Base-by-base conservation (phyloP, 1,140 invertebrate genomes). In the Bombus superbus region DNA sequence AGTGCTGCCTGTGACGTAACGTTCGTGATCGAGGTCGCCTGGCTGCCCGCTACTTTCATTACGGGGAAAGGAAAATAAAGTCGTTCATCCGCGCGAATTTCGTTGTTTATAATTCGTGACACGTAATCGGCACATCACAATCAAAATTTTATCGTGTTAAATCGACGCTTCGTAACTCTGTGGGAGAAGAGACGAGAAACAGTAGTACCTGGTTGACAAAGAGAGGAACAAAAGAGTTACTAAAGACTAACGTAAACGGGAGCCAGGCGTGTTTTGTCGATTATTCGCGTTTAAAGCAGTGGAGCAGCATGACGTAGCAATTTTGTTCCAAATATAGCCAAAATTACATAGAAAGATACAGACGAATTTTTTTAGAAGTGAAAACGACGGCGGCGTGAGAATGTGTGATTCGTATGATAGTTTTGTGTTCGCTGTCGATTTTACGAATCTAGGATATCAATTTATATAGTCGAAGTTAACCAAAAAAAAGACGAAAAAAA, bases 391-490 rank as follows among this genome's bases (percentile, higher is more conserved):
- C 77, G 35, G 6, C 25, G 40, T 13, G 38, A 40, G 25, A 73
- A n/a, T 8, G n/a, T 42, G 72, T 74, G 11, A 25, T 42, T 71
- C 69, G 40, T 28, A 42, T 35, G 35, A 22, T 81, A 35, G 10
- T 35, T 25, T n/a, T 42, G 25, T 15, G 28, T 40, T 42, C 47
- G 79, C 40, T n/a, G 83, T 47, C 84, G 66, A n/a, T 72, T 53
- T 22, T 35, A 57, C 77, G 32, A 83, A 53, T 80, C 68, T 89
- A 89, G 84, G 68, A n/a, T 38, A 77, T 89, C 87, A 89, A 89
- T 89, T 89, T 81, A 86, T 80, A 80, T 85, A 85, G 86, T 86
- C 80, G 44, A 81, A 79, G 73, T 89, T 73, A 88, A 80, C 71
- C 83, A 89, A 86, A 88, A 88, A 88, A 71, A 42, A 44, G 18